Base-by-base conservation (phyloP, 2,888 invertebrate genomes). In the Clunio marinus region DNA sequence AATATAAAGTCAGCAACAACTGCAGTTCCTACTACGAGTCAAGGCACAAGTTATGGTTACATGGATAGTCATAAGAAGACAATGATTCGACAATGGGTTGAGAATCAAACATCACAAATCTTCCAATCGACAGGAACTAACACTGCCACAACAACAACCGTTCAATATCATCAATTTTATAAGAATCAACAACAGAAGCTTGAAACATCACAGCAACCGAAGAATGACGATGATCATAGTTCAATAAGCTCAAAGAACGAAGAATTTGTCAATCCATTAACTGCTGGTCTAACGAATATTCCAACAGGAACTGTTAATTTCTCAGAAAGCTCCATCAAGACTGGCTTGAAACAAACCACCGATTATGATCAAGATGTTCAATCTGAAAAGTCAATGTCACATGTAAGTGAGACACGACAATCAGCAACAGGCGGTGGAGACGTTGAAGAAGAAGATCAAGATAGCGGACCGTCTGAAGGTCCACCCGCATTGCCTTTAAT, bases 41-140 rank as follows among this genome's bases (percentile, higher is more conserved):
- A 41, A 41, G 41, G 41, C 2, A 22, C 68, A 10, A 86, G 89
- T 0, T 93, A 94, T 75, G 91, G 94, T 0, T 93, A 91, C 74
- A 93, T 94, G 93, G 94, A 94, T 74, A 90, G 85, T 73, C 92
- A 93, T 74, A 95, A 95, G 76, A 92, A 93, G 77, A 89, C 88
- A 73, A 94, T 94, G 94, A 94, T 94, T 65, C 82, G 91, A 59
- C 89, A 93, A 75, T 94, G 94, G 94, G 93, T 94, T 1, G 93
- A 93, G 78, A 92, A 91, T 75, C 93, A 93, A 78, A 90, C 90
- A 0, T 85, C 87, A 17, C 91, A 92, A 80, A 88, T 91, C 72
- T 77, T 79, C 74, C 87, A 88, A 75, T 85, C 85, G 74, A 83
- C 84, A 1, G 83, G 84, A 72, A 84, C 84, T 71, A 81, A 78